Base-by-base conservation (phyloP, 2,113 vertebrate genomes). In the Himantopus leucocephalus region DNA sequence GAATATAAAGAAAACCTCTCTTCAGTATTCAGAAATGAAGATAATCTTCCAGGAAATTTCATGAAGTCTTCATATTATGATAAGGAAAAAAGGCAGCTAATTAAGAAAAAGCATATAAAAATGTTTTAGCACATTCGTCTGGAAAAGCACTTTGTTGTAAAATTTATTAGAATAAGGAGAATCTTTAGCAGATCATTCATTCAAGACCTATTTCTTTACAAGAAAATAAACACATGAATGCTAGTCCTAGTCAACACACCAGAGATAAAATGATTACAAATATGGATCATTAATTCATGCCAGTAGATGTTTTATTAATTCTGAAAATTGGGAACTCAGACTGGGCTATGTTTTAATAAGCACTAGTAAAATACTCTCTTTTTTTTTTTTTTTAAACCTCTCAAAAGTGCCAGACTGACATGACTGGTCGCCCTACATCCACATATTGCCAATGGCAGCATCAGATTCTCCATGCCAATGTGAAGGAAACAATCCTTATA, bases 111-210 rank as follows among this genome's bases (percentile, higher is more conserved):
- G 23, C 17, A 20, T 78, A 47, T 81, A 58, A 17, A 84, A 68
- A 75, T 73, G 66, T 73, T 87, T 88, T 83, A 83, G 88, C 85
- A 85, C 88, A 64, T 90, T 79, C 11, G 3, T 81, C 83, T 94
- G 76, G 73, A 89, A 89, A 95, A 85, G 52, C 43, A 87, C 26
- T 93, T 89, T 89, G 56, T 37, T 84, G 85, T 93, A 63, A 92
- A 92, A 72, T 72, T 34, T 41, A 39, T 60, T 85, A 55, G 78
- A 77, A 39, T 45, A 45, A 79, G 92, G 34, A 77, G 48, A 90
- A 64, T 78, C 56, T 72, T 89, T 30, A 92, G 68, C 12, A 79
- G 70, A 45, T 68, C 14, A 20, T 66, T 73, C 16, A 34, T 53
- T 82, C 55, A 35, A 78, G 39, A 56, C 41, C 15, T 43, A 2